Percentiles rank a stretch among this genome's conserved stretches.
These are phyloP conservation scores for Trogon surrucura DNA, from an alignment of 2,113 vertebrate genomes.

Conservation along the genomic window DNA sequence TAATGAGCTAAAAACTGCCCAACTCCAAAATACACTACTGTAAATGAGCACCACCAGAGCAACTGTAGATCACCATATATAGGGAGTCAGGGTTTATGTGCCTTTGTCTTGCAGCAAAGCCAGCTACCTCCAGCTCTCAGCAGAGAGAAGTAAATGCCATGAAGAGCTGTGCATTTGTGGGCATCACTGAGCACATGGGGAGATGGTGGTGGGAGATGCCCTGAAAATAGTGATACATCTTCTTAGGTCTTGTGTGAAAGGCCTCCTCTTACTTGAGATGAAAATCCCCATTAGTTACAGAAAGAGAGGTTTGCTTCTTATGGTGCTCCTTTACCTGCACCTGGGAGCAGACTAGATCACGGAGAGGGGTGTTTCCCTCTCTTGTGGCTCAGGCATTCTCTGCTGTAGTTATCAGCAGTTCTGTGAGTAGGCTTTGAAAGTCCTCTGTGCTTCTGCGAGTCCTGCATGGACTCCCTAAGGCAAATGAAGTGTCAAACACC, in stretches of 20 bases:
- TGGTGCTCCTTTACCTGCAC: background rate
- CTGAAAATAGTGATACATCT: background rate
- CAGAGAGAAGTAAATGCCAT: background rate
- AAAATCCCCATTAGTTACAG: background rate
- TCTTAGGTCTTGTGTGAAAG: background rate
- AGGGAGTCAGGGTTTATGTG: background rate
- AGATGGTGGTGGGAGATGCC: background rate
- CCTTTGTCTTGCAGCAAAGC: background rate
- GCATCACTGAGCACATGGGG: background rate
- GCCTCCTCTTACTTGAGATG: background rate
- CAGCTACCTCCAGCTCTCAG: background rate
- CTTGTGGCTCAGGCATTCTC: background rate
- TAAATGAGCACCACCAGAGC: background rate
- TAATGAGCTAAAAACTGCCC: background rate
- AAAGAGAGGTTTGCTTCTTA: background rate
- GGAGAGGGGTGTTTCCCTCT: background rate
- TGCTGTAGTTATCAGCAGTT: background rate
- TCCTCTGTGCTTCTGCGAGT: background rate
- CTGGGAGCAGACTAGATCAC: background rate
- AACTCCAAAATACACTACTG: background rate
- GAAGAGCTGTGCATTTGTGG: background rate
- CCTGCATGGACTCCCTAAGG: background rate
- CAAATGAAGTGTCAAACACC: background rate
- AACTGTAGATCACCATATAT: background rate
- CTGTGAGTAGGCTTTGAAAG: background rate